phyloP scores from a whole-genome alignment of 35 echinoderm and acorn worm genomes.

The Lytechinus pictus region DNA sequence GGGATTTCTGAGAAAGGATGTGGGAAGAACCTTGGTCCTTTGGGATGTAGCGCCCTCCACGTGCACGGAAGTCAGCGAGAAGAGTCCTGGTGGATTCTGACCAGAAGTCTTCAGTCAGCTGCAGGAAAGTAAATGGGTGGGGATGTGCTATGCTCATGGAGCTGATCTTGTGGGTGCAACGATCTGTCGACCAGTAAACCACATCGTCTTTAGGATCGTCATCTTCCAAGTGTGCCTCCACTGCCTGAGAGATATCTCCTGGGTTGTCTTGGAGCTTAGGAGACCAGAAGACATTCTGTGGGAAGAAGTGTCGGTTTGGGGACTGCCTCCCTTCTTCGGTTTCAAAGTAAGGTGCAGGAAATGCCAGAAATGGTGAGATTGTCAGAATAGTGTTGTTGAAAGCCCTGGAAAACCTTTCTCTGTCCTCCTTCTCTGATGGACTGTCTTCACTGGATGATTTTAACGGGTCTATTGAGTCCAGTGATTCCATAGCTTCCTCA shows the following conservation, averaged over 20 bases:
- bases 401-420: constrained; percentile 53
- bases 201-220: constrained; percentile 21
- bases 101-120: constrained; percentile 50
- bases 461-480: background rate
- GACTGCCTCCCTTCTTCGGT: constrained; percentile 67
- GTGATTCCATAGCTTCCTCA: background rate
- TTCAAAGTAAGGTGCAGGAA: constrained; percentile 74
- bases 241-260: background rate
- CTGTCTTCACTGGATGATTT: background rate
- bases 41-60: constrained; percentile 72
- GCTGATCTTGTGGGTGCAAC: constrained; percentile 69
- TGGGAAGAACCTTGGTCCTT: background rate
- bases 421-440: constrained; percentile 30
- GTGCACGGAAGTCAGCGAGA: constrained; percentile 83
- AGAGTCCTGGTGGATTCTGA: constrained; percentile 67
- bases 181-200: constrained; percentile 58
- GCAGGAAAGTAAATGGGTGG: constrained; percentile 77
- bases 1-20: background rate
- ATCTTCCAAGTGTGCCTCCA: background rate
- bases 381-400: constrained; percentile 62
- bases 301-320: constrained; percentile 56
- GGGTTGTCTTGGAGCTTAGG: constrained; percentile 33
- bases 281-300: constrained; percentile 66
- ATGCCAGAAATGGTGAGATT: constrained; percentile 67
- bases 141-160: constrained; percentile 44